phyloP scores from a whole-genome alignment of 2,888 invertebrate genomes.

The Acronicta leporina region DNA sequence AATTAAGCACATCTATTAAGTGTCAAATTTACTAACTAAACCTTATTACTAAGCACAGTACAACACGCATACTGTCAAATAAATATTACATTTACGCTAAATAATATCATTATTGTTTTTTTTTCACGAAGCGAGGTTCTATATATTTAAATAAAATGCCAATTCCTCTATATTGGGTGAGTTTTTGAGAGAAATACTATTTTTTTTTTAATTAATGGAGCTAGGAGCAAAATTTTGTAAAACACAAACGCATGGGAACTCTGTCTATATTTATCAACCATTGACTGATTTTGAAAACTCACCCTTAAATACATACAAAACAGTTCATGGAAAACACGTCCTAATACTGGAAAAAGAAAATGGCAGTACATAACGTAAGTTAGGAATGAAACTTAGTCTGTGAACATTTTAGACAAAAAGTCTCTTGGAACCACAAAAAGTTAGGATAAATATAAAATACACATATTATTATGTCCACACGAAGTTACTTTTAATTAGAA shows the following conservation, averaged over 20 bases:
- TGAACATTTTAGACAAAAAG: slow-evolving; percentile 27
- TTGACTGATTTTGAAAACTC: neutral
- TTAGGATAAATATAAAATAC: slow-evolving; percentile 2
- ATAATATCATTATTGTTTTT: slow-evolving; percentile 59
- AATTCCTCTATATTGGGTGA: slow-evolving; percentile 49
- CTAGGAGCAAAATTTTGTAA: too few relatives aligned
- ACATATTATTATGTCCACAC: slow-evolving; percentile 1
- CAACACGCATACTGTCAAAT: slow-evolving; percentile 65
- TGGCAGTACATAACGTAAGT: slow-evolving; percentile 62
- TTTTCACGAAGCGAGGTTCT: slow-evolving; percentile 48
- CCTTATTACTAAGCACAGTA: slow-evolving; percentile 59
- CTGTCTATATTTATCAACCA: too few relatives aligned
- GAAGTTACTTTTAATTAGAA: slow-evolving; percentile 4
- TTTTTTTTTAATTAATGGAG: too few relatives aligned
- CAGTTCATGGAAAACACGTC: slow-evolving; percentile 38
- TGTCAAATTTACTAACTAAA: slow-evolving; percentile 37
- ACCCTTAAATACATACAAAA: slow-evolving; percentile 49
- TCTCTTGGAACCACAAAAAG: slow-evolving; percentile 15
- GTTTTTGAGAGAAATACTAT: too few relatives aligned
- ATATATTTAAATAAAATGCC: slow-evolving; percentile 40
- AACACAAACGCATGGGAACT: neutral
- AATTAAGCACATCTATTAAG: slow-evolving; percentile 58
- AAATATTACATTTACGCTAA: slow-evolving; percentile 66
- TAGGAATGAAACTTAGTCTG: slow-evolving; percentile 50
- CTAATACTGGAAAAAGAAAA: slow-evolving; percentile 69